Base-by-base conservation (phyloP, 2,888 invertebrate genomes). In the Troilus luridus region DNA sequence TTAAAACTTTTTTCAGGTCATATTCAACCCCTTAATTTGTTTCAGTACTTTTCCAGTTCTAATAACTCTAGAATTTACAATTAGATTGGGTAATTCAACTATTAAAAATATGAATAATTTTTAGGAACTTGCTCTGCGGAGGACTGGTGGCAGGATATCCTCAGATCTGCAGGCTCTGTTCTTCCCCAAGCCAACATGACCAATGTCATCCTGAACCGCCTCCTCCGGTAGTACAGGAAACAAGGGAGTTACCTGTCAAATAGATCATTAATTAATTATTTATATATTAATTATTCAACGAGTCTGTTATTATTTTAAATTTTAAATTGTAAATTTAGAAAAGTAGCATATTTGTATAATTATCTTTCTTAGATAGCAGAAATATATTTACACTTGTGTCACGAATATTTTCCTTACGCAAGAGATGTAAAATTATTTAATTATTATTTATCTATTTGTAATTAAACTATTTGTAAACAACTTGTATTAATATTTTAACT, bases 131-230 rank as follows among this genome's bases (percentile, higher is more conserved):
- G 1, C 59, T 90, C 0, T 90, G 90, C 59, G 72, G 90, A 1
- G 77, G 90, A 0, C n/a, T 90, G 8, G 90, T 72, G 12, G 72
- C 90, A 9, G 90, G 90, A 3, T 90, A 90, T 59, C 90, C 90
- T 21, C 90, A 90, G 77, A 90, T 90, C 67, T 90, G 90, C 90
- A 77, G 77, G 11, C 90, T 77, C 2, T 90, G 90, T 59, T 19
- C 90, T 17, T 90, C 90, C 24, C 90, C 90, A 0, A 56, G 24
- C 90, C 77, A 77, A 41, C 77, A 90, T 59, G 62, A 27, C 62
- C 54, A 89, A 9, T 90, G 90, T 59, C 54, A 67, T 10, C 89
- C 89, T 14, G 89, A 89, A n/a, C 85, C 56, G 2, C n/a, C 85
- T 56, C 62, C 89, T 24, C 89, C 89, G 19, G 62, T n/a, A 12